A percentile compares a stretch with the other conserved stretches of the same genome.
phyloP scores from a whole-genome alignment of 2,797 vertebrate genomes.

The Anisognathus igniventris region DNA sequence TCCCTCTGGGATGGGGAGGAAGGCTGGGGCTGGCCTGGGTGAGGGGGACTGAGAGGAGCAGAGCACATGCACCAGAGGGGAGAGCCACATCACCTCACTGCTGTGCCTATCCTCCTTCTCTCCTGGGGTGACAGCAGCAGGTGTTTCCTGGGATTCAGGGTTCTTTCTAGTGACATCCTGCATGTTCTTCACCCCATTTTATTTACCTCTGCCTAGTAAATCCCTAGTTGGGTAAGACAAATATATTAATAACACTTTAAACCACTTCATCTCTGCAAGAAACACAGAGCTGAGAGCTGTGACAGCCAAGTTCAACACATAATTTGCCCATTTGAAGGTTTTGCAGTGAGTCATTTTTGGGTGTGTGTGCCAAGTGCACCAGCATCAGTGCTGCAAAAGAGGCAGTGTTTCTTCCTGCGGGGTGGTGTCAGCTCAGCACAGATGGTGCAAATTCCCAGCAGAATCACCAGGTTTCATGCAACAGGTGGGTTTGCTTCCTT shows the following conservation, averaged over 20 bases:
- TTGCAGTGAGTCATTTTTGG: background rate
- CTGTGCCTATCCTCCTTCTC: background rate
- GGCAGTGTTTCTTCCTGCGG: background rate
- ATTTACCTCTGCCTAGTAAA: background rate
- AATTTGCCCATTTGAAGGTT: background rate
- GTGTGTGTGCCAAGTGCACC: accelerated
- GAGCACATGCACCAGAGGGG: accelerated
- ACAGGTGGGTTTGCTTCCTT: background rate
- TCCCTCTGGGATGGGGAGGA: background rate
- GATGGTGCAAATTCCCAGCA: background rate
- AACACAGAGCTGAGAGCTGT: background rate
- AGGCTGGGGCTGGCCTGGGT: background rate
- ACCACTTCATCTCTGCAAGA: background rate
- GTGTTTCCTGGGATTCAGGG: background rate
- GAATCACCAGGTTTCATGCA: accelerated
- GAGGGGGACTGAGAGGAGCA: background rate
- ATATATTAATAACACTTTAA: background rate
- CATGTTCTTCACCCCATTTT: background rate
- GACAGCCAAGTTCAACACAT: background rate
- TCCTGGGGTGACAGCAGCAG: background rate
- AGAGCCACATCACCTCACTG: background rate
- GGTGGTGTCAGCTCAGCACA: background rate
- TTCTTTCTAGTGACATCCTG: background rate
- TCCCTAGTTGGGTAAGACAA: background rate
- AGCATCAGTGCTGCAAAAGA: background rate